Conservation (phyloP, 2,113 vertebrate genomes). For the Naja naja region DNA sequence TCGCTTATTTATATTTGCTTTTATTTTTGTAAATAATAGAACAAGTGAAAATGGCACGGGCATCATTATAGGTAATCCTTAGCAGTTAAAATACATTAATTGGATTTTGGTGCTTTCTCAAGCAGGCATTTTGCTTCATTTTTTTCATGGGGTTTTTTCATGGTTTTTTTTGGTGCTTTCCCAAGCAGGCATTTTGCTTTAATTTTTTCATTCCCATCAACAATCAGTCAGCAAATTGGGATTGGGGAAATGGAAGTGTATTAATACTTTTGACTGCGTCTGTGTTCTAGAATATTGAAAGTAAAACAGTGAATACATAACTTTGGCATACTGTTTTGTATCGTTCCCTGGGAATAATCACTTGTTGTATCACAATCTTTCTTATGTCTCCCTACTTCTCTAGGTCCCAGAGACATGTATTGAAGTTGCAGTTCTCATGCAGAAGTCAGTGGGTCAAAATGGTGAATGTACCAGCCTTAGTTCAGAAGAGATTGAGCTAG, state of each 20-base stretch:
- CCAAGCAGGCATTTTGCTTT: background rate
- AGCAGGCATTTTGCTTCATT: background rate
- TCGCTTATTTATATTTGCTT: background rate
- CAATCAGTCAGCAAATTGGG: background rate
- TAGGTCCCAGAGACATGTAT: constrained; percentile 83
- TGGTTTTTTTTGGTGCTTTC: background rate
- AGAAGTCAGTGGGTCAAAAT: constrained; percentile 70
- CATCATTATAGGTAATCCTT: background rate
- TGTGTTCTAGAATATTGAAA: background rate
- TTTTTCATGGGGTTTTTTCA: background rate
- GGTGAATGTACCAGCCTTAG: constrained; percentile 62
- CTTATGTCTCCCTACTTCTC: constrained; percentile 11
- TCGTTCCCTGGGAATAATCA: background rate
- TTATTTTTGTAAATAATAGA: background rate
- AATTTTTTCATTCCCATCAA: background rate
- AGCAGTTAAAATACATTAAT: background rate
- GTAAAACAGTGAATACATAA: background rate
- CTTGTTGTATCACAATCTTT: background rate
- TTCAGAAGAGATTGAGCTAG: constrained; percentile 76
- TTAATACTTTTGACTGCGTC: background rate
- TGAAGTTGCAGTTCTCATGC: constrained; percentile 76
- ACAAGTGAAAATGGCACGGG: background rate
- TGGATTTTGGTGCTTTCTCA: background rate
- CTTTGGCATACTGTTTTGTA: background rate
- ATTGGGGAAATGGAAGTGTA: background rate